Base-by-base conservation (phyloP, 23 tunicate genomes). In the Aplidium turbinatum region DNA sequence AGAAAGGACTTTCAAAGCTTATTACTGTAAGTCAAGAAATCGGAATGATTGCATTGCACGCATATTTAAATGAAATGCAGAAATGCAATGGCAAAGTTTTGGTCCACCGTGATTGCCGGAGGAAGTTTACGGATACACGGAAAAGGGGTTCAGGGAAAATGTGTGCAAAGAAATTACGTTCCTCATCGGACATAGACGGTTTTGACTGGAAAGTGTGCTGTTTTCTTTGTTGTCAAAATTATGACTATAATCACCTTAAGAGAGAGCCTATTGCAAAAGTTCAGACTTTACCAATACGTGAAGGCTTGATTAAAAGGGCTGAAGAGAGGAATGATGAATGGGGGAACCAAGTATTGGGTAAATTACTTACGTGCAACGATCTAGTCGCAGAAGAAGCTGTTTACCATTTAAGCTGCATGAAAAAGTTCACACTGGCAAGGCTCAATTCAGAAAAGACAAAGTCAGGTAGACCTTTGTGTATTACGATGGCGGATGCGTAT, bases 281-380 rank as follows among this genome's bases (percentile, higher is more conserved):
- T 11, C 19, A 18, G 60, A 54, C 60, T 18, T 25, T 54, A 11
- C 22, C n/a, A 54, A 22, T 54, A 25, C 60, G 60, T 11, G 22
- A 13, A 13, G 21, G 21, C 22, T 22, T 54, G 23, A 13, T 54
- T n/a, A 13, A 54, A 54, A 6, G 22, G 4, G 60, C 60, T 13
- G 24, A 54, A 4, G 60, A 13, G 21, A n/a, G 60, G 21, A n/a
- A 54, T 54, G n/a, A 54, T 54, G 60, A 54, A 54, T 54, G 60
- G 60, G 23, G 60, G 21, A n/a, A 54, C 24, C 4, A n/a, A n/a
- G 22, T n/a, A 5, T n/a, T n/a, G 4, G 60, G 22, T 18, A 13
- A 25, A 54, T 11, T 54, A 25, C n/a, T 11, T 13, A 54, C 22
- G 6, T 54, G 60, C 22, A n/a, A 13, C n/a, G 22, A 54, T n/a